A percentile compares a stretch with the other conserved stretches of the same genome.
Evolutionary conservation across 2,888 invertebrate genomes (phyloP).

Genomic region (Cheilosia urbana): DNA sequence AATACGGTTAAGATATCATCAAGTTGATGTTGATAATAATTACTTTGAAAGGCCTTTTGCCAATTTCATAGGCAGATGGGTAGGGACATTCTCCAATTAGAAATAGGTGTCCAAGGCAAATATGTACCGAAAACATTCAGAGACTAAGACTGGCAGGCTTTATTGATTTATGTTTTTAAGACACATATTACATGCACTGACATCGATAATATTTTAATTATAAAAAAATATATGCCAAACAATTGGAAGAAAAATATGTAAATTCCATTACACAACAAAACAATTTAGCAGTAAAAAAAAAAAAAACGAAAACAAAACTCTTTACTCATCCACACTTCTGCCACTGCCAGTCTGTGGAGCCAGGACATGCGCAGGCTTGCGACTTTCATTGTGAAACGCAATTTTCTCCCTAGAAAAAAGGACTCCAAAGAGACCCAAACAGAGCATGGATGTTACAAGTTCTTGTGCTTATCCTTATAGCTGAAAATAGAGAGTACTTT

Average conservation of each 20-base stretch:
- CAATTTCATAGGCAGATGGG: not conserved
- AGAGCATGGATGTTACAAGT: constrained; percentile 19
- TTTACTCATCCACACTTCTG: constrained; percentile 4
- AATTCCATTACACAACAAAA: constrained; percentile 70
- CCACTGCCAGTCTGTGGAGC: constrained; percentile 4
- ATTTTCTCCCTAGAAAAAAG: not conserved
- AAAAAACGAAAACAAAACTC: not conserved
- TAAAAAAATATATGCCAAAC: constrained; percentile 16
- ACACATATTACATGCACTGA: constrained; percentile 6
- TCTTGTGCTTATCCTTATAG: constrained; percentile 29
- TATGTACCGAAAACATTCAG: too few relatives aligned
- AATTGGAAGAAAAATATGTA: constrained; percentile 15
- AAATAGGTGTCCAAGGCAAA: not conserved
- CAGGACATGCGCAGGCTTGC: constrained; percentile 50
- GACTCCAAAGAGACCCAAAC: constrained; percentile 35
- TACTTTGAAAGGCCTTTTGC: not conserved
- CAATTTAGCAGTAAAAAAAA: constrained; percentile 1
- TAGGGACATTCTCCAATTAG: not conserved
- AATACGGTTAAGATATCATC: not conserved
- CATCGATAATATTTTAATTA: constrained; percentile 20
- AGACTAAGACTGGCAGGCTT: too few relatives aligned
- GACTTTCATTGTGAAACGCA: constrained; percentile 17
- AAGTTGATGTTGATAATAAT: not conserved
- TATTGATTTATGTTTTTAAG: too few relatives aligned
- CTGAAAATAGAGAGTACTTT: constrained; percentile 62